Percentiles rank a stretch among this genome's conserved stretches.
Evolutionary conservation across 2,888 invertebrate genomes (phyloP).

Genomic region (Pteria penguin): DNA sequence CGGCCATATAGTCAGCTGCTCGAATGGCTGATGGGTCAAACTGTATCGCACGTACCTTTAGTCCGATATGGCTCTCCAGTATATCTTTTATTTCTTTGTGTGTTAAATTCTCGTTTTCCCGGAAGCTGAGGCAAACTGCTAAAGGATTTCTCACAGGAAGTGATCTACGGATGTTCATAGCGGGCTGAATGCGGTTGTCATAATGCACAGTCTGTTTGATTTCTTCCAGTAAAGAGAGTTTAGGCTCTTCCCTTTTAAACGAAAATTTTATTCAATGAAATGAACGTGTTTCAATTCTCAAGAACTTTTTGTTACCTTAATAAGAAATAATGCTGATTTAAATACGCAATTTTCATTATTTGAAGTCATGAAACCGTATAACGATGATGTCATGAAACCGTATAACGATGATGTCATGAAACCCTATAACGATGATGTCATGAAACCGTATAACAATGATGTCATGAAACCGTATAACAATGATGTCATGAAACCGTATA

Average conservation of each 20-base stretch:
- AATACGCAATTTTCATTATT: too few relatives aligned
- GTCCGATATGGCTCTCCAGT: constrained; percentile 19
- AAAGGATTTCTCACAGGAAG: constrained; percentile 21
- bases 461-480: too few relatives aligned
- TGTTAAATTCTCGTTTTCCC: constrained; percentile 17
- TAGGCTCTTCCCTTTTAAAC: background rate
- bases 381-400: too few relatives aligned
- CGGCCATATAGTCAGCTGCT: background rate
- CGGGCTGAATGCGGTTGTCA: constrained; percentile 29
- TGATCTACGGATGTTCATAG: constrained; percentile 30
- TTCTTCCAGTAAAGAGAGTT: constrained; percentile 33
- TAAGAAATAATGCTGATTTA: too few relatives aligned
- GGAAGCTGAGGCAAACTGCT: constrained; percentile 32
- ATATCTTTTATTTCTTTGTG: constrained; percentile 22
- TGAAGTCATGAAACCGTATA: too few relatives aligned
- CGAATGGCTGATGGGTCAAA: constrained; percentile 36
- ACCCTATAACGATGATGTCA: too few relatives aligned
- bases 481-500: too few relatives aligned
- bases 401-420: too few relatives aligned
- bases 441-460: too few relatives aligned
- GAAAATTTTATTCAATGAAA: too few relatives aligned
- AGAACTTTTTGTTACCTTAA: too few relatives aligned
- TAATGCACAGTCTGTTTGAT: constrained; percentile 25
- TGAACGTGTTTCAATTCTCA: too few relatives aligned
- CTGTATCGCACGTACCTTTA: constrained; percentile 24